phyloP scores from a whole-genome alignment of 2,113 vertebrate species.

The Apteryx owenii region DNA sequence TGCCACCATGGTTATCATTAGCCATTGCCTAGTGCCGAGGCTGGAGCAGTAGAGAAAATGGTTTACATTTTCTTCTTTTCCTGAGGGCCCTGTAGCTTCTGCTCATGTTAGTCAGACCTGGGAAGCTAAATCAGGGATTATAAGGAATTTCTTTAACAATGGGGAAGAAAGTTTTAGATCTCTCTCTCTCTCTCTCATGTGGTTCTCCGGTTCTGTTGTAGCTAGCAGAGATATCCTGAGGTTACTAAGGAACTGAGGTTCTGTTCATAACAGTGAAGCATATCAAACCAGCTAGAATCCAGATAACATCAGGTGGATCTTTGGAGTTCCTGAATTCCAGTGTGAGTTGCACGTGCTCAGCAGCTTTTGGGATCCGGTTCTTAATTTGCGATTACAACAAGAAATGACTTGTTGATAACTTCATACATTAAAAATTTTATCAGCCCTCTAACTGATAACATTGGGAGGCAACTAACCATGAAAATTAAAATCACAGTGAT shows the following conservation, averaged over 20 bases:
- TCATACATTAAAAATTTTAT: constrained; percentile 39
- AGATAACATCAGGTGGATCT: background rate
- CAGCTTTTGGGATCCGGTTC: background rate
- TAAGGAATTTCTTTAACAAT: background rate
- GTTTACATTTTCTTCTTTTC: background rate
- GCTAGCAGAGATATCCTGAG: background rate
- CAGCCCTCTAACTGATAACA: constrained; percentile 3
- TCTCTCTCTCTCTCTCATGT: background rate
- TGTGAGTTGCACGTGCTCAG: background rate
- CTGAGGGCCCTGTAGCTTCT: background rate
- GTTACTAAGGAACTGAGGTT: background rate
- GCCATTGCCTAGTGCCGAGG: background rate
- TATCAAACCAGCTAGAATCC: background rate
- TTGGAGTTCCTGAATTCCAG: background rate
- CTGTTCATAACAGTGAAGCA: background rate
- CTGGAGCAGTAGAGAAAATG: background rate
- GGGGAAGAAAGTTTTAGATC: background rate
- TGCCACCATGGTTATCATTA: background rate
- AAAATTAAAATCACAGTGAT: constrained; percentile 34
- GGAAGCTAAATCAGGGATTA: background rate
- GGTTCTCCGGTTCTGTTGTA: background rate
- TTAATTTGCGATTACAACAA: constrained; percentile 5
- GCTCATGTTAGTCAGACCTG: background rate
- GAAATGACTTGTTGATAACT: constrained; percentile 36
- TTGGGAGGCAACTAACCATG: background rate